Conservation (phyloP, 2,113 vertebrate genomes). For the Synchiropus splendidus region DNA sequence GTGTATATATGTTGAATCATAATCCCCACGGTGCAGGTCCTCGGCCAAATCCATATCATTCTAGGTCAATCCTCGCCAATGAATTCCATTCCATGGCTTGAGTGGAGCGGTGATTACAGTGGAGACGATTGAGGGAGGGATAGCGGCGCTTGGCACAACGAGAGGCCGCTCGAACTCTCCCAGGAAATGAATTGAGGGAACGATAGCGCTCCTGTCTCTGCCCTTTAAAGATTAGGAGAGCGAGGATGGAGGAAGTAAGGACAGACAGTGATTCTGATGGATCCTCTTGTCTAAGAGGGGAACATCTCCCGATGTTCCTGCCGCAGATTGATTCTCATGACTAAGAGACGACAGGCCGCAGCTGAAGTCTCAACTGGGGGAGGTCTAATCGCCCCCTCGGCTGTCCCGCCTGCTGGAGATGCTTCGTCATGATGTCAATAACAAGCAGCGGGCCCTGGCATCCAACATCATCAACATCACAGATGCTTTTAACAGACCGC, state of each 20-base stretch:
- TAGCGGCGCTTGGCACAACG: conserved; percentile 5
- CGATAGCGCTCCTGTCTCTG: conserved; percentile 14
- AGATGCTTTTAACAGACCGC: too few species aligned
- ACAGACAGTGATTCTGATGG: conserved; percentile 35
- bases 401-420: conserved; percentile 6
- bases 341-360: conserved; percentile 12
- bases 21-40: conserved; percentile 20
- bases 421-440: conserved; percentile 18
- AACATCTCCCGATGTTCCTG: conserved; percentile 21
- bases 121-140: conserved; percentile 18
- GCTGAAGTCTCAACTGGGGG: conserved; percentile 8
- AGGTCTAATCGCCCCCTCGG: conserved; percentile 16
- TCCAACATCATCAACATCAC: too few species aligned
- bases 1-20: conserved; percentile 16
- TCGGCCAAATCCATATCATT: conserved; percentile 30
- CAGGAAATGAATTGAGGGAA: conserved; percentile 29
- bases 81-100: conserved; percentile 38
- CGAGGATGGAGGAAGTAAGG: conserved; percentile 13
- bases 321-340: conserved; percentile 40
- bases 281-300: conserved; percentile 27
- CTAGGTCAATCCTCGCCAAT: conserved; percentile 37
- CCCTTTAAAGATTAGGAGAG: conserved; percentile 28
- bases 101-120: conserved; percentile 34
- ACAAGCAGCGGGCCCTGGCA: background rate
- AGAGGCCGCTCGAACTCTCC: conserved; percentile 14